Evolutionary conservation across 2,797 vertebrate species (phyloP).

Genomic region (Vireo griseus): DNA sequence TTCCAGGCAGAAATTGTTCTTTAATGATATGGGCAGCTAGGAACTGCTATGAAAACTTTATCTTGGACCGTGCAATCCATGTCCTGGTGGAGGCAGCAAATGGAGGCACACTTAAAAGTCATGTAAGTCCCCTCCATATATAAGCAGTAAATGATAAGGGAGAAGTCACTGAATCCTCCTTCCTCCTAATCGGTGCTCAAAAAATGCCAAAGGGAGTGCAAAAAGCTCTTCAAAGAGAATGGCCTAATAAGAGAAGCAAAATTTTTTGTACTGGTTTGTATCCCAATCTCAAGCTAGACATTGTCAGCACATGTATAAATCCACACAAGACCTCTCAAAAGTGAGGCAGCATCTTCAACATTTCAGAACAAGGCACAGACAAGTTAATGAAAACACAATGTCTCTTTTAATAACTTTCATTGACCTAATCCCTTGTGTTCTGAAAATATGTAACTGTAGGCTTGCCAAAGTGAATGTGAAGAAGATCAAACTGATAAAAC

Average conservation of each 20-base stretch:
- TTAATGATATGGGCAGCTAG: accelerated
- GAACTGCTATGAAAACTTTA: not conserved
- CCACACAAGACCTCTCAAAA: not conserved
- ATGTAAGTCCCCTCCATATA: not conserved
- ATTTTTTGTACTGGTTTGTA: not conserved
- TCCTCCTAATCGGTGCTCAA: not conserved
- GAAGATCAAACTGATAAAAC: not conserved
- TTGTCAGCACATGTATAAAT: not conserved
- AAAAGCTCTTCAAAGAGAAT: not conserved
- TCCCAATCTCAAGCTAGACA: not conserved
- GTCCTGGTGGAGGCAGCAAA: not conserved
- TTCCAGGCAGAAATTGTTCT: not conserved
- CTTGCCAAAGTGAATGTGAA: not conserved
- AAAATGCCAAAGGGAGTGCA: not conserved
- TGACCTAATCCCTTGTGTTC: not conserved
- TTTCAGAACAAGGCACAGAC: not conserved
- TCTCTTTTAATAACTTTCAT: not conserved
- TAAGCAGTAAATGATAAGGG: not conserved
- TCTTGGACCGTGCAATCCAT: not conserved
- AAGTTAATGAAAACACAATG: not conserved
- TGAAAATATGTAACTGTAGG: not conserved
- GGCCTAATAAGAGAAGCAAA: not conserved
- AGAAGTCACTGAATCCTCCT: not conserved
- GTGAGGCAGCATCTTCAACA: not conserved
- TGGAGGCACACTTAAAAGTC: not conserved